Conservation (phyloP, 2,888 invertebrate species). For the Stenichneumon culpator region DNA sequence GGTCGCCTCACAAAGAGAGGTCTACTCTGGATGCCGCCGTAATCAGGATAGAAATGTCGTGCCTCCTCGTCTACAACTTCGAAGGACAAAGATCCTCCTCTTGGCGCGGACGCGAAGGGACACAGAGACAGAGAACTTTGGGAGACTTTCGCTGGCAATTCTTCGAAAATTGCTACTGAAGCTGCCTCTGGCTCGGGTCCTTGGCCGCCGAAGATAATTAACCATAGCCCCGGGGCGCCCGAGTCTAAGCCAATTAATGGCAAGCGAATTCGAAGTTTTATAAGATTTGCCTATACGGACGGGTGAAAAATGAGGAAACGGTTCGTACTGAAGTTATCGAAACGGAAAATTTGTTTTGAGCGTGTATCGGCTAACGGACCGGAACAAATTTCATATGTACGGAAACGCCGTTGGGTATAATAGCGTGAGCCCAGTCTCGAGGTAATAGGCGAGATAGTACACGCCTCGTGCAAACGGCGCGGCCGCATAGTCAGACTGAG, state of each 20-base stretch:
- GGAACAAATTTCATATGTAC: not conserved
- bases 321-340: not conserved
- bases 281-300: slow-evolving; percentile 10
- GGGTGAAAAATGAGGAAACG: not conserved
- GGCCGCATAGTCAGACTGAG: not conserved
- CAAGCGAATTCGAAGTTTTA: slow-evolving; percentile 34
- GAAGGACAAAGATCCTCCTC: slow-evolving; percentile 39
- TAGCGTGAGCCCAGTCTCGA: not conserved
- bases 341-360: not conserved
- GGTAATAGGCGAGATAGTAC: not conserved
- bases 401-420: not conserved
- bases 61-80: slow-evolving; percentile 4
- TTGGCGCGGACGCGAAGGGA: not conserved
- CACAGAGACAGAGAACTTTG: slow-evolving; percentile 21
- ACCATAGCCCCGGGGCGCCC: slow-evolving; percentile 19
- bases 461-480: not conserved
- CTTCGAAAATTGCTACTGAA: slow-evolving; percentile 50
- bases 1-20: slow-evolving; percentile 35
- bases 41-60: slow-evolving; percentile 50
- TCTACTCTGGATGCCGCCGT: slow-evolving; percentile 19
- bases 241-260: slow-evolving; percentile 43
- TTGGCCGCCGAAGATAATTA: slow-evolving; percentile 32
- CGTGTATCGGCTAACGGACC: not conserved
- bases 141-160: slow-evolving; percentile 30
- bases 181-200: slow-evolving; percentile 16